A percentile compares a stretch with the other conserved stretches of the same genome.
Conservation (phyloP, 1,140 invertebrate species). For the Drosophila ananassae region DNA sequence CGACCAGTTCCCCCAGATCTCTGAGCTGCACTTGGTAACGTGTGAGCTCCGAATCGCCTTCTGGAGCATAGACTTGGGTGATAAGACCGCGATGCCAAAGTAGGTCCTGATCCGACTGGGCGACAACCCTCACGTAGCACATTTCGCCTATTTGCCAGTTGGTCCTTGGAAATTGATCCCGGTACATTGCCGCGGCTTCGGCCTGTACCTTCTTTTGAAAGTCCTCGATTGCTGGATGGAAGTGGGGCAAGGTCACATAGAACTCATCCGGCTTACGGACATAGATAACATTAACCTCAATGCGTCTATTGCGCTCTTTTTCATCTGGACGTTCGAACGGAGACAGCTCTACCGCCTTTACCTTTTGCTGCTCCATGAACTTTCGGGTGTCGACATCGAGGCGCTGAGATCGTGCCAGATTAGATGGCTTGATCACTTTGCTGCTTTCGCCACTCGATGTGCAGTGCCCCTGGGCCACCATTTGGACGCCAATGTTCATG, state of each 20-base stretch:
- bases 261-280: conserved; percentile 64
- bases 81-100: conserved; percentile 55
- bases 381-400: conserved; percentile 25
- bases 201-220: conserved; percentile 31
- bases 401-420: fast-evolving
- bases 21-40: conserved; percentile 41
- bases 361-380: conserved; percentile 33
- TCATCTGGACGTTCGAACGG: not conserved
- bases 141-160: conserved; percentile 47
- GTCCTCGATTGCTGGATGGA: conserved; percentile 15
- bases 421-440: not conserved
- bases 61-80: not conserved
- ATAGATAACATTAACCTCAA: conserved; percentile 26
- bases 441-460: conserved; percentile 58
- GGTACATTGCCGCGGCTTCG: conserved; percentile 5
- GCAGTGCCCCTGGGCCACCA: conserved; percentile 57
- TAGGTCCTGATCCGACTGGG: conserved; percentile 18
- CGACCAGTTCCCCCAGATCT: conserved; percentile 49
- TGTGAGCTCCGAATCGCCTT: too few relatives aligned
- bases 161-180: not conserved
- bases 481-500: conserved; percentile 51
- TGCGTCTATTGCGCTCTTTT: conserved; percentile 12
- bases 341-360: not conserved
- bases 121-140: conserved; percentile 41
- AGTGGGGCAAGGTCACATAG: conserved; percentile 59